These are phyloP conservation scores for Cottoperca gobio DNA, from an alignment of 2,797 vertebrate genomes.

Conservation along the genomic window DNA sequence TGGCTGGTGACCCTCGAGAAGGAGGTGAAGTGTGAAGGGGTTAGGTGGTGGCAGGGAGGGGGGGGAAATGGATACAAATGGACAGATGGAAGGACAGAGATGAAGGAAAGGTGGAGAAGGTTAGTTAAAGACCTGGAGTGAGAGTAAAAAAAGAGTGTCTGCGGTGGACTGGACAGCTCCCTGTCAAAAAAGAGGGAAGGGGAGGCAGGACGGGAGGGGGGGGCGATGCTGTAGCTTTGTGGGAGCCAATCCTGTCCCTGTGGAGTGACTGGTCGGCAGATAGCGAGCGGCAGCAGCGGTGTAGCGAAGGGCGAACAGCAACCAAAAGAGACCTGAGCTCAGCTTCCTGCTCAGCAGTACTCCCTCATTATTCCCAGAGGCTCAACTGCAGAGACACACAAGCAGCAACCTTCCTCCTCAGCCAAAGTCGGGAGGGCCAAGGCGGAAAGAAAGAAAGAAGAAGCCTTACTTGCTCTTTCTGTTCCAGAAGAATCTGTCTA, in stretches of 20 bases:
- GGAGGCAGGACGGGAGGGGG: constrained; percentile 65
- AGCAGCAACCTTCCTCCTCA: constrained; percentile 71
- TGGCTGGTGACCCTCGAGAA: constrained; percentile 63
- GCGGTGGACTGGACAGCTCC: constrained; percentile 51
- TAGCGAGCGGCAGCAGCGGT: constrained; percentile 30
- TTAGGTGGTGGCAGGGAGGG: constrained; percentile 69
- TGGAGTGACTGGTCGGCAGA: constrained; percentile 43
- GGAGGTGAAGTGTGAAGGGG: constrained; percentile 54
- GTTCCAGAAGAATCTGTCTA: constrained; percentile 54
- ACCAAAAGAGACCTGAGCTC: constrained; percentile 73
- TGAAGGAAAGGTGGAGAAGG: constrained; percentile 86
- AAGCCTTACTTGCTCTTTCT: constrained; percentile 51
- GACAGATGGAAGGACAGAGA: constrained; percentile 84
- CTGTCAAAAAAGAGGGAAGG: constrained; percentile 57
- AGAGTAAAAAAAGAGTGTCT: constrained; percentile 70
- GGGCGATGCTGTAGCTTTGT: constrained; percentile 50
- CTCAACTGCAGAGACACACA: constrained; percentile 67
- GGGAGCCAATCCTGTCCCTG: constrained; percentile 76
- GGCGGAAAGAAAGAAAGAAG: background rate
- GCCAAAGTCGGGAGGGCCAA: constrained; percentile 41
- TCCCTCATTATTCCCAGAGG: constrained; percentile 75
- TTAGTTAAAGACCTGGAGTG: constrained; percentile 88
- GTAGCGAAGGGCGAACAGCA: constrained; percentile 52
- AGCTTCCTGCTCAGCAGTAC: constrained; percentile 80
- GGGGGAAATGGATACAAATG: constrained; percentile 80